Base-by-base conservation (phyloP, 1,140 invertebrate species). In the Tribolium castaneum region DNA sequence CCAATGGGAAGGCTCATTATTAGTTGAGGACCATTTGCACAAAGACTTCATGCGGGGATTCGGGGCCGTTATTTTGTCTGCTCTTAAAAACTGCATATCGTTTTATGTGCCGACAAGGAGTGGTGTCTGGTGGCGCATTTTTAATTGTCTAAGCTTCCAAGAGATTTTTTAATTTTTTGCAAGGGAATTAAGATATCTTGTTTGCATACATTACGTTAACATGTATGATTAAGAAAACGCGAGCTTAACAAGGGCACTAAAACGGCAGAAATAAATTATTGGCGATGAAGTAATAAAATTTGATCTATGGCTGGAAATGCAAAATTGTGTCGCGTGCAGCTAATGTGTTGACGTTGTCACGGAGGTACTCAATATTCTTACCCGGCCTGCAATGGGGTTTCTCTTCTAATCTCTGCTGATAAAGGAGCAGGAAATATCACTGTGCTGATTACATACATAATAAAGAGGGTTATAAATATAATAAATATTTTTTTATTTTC, bases 41-140 rank as follows among this genome's bases (percentile, higher is more conserved):
- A 73, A 73, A 73, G 71, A 73, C 19, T 22, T 14, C 49, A 54
- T 73, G 71, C 7, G 22, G 71, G 71, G 52, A 16, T 73, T 73
- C 30, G 71, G 50, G 14, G n/a, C 45, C 34, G 16, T 73, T 73
- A 66, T 66, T 66, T 66, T n/a, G n/a, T 59, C 59, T 25, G n/a
- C 59, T 34, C 30, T 66, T 66, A 66, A 66, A 66, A 13, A 34
- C 45, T 66, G 59, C 30, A 66, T 66, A 66, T 66, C 59, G 25
- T 35, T 66, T 35, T 39, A 35, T 66, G 59, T 66, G 2, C 25
- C 30, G 59, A 35, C 59, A 35, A 66, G 30, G 19, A 34, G 35
- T 34, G 22, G 10, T 25, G 6, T 62, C 25, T 34, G 7, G 35
- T 3, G 39, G n/a, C 7, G n/a, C 5, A 45, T 45, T 45, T 45